Percentiles rank a stretch among this genome's conserved stretches.
phyloP scores from a whole-genome alignment of 2,797 vertebrate genomes.

The Platyrinchus mystaceus region DNA sequence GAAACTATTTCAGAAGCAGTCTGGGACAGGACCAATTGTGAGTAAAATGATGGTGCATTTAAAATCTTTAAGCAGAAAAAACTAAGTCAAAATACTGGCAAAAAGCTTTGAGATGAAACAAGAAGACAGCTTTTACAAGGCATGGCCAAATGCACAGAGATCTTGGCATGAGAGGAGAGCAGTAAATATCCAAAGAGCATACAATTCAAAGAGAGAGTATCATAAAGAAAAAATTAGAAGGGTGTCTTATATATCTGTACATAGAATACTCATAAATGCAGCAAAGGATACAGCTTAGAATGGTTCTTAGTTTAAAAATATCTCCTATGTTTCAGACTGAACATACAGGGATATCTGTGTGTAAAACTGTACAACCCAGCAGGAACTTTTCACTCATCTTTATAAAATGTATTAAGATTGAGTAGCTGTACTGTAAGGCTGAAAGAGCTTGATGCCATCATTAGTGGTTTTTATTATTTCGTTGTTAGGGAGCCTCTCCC shows the following conservation, averaged over 20 bases:
- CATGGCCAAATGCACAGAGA: background rate
- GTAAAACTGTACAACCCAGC: conserved; percentile 29
- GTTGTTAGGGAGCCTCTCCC: background rate
- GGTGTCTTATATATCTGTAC: background rate
- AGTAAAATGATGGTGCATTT: background rate
- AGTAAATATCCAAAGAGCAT: background rate
- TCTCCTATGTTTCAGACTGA: background rate
- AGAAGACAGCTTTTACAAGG: background rate
- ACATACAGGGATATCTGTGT: background rate
- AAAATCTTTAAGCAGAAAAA: background rate
- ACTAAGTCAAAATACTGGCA: background rate
- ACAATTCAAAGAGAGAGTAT: background rate
- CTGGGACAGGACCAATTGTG: background rate
- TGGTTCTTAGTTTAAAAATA: background rate
- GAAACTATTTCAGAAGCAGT: background rate
- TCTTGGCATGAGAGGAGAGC: background rate
- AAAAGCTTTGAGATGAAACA: background rate
- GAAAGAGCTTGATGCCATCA: background rate
- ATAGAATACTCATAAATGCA: background rate
- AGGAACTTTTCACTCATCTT: conserved; percentile 28
- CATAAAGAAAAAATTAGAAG: background rate
- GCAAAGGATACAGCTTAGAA: background rate
- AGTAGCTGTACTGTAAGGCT: background rate
- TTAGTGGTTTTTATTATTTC: background rate
- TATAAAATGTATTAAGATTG: background rate